phyloP scores from a whole-genome alignment of 2,797 vertebrate species.

The Esox lucius region DNA sequence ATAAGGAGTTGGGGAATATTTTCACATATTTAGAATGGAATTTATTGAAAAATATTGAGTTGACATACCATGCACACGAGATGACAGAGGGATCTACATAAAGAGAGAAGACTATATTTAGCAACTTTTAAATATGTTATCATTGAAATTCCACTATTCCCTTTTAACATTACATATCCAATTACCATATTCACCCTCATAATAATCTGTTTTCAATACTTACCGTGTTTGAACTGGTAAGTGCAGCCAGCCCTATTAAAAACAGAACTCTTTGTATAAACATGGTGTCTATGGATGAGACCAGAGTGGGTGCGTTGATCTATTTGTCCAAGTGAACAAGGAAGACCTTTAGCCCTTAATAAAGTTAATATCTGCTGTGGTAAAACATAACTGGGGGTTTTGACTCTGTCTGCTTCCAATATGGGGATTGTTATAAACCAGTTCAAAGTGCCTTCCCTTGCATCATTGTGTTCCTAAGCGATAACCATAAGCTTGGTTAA shows the following conservation, averaged over 20 bases:
- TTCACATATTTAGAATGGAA: neutral
- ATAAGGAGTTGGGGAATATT: neutral
- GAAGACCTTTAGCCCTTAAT: slow-evolving; percentile 44
- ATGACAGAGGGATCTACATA: slow-evolving; percentile 56
- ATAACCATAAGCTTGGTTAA: too few relatives aligned
- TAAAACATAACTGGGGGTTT: slow-evolving; percentile 47
- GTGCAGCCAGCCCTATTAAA: slow-evolving; percentile 47
- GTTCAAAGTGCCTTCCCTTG: neutral
- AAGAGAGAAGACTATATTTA: slow-evolving; percentile 13
- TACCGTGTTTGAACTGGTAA: slow-evolving; percentile 53
- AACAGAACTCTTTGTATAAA: slow-evolving; percentile 49
- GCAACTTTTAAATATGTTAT: slow-evolving; percentile 7
- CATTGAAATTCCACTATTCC: neutral
- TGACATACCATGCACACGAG: slow-evolving; percentile 61
- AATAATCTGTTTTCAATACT: slow-evolving; percentile 36
- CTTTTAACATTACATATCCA: neutral
- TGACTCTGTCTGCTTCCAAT: slow-evolving; percentile 43
- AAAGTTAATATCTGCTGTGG: slow-evolving; percentile 33
- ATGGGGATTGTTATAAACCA: slow-evolving; percentile 13
- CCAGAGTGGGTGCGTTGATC: slow-evolving; percentile 44
- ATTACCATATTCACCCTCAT: neutral
- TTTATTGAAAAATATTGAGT: neutral
- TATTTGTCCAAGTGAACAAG: slow-evolving; percentile 23
- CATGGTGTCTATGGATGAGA: slow-evolving; percentile 29
- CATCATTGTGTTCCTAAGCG: neutral